Conservation (phyloP, 2,113 vertebrate species). For the Nymphicus hollandicus region DNA sequence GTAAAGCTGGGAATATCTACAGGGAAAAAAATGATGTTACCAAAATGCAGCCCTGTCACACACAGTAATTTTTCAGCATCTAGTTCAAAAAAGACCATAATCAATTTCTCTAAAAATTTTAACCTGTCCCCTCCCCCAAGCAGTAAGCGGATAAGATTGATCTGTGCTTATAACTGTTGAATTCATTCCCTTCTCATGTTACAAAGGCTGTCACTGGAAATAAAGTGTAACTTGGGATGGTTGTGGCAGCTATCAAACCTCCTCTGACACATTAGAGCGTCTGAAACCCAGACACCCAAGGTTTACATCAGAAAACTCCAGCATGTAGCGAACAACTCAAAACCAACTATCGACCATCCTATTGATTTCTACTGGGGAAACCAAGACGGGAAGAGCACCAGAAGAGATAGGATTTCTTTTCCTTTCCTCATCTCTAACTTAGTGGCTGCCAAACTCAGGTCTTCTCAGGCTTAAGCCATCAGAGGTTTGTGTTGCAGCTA, state of each 20-base stretch:
- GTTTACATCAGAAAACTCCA: slow-evolving; percentile 78
- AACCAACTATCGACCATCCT: slow-evolving; percentile 79
- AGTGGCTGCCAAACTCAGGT: slow-evolving; percentile 67
- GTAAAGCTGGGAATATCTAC: neutral
- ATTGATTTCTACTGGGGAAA: slow-evolving; percentile 80
- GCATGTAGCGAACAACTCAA: slow-evolving; percentile 76
- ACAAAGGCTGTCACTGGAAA: slow-evolving; percentile 76
- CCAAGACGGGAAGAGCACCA: slow-evolving; percentile 74
- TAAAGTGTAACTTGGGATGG: slow-evolving; percentile 72
- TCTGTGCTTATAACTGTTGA: slow-evolving; percentile 64
- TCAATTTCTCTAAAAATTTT: slow-evolving; percentile 10
- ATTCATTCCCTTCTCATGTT: slow-evolving; percentile 71
- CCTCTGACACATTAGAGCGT: slow-evolving; percentile 72
- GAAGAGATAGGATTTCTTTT: slow-evolving; percentile 79
- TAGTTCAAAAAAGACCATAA: neutral
- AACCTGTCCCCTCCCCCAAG: neutral
- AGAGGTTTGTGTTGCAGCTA: slow-evolving; percentile 71
- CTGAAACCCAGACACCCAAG: slow-evolving; percentile 73
- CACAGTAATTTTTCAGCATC: neutral
- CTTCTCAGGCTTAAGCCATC: slow-evolving; percentile 67
- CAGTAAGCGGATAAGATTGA: slow-evolving; percentile 59
- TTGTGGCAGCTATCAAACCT: slow-evolving; percentile 69
- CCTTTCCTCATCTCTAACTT: slow-evolving; percentile 58
- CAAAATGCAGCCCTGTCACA: neutral
- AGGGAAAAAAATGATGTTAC: neutral